phyloP scores from a whole-genome alignment of 2,888 invertebrate genomes.

The Meghimatium bilineatum region DNA sequence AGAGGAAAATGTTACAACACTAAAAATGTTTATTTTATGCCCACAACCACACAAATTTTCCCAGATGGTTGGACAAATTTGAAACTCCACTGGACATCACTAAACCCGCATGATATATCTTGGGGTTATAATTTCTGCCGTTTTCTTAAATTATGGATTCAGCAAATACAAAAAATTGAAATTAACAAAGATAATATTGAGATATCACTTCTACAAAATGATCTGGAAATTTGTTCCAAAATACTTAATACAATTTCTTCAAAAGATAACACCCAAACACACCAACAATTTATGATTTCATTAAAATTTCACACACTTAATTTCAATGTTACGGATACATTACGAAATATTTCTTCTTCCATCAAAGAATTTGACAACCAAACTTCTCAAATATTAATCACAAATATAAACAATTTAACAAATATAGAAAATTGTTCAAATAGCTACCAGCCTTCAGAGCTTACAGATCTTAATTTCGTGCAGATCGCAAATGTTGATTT shows the following conservation, averaged over 20 bases:
- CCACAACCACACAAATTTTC: slow-evolving; percentile 24
- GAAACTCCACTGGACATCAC: not conserved
- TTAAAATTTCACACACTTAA: not conserved
- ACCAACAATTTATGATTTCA: not conserved
- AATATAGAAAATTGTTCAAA: not conserved
- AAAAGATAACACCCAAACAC: not conserved
- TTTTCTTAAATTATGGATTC: too few relatives aligned
- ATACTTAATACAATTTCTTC: too few relatives aligned
- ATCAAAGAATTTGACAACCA: not conserved
- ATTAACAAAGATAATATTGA: not conserved
- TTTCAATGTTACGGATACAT: not conserved
- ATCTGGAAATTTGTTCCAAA: too few relatives aligned
- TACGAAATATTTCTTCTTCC: not conserved
- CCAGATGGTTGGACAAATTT: slow-evolving; percentile 10
- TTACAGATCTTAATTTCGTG: not conserved
- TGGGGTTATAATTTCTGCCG: not conserved
- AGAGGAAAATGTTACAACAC: slow-evolving; percentile 29
- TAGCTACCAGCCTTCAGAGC: not conserved
- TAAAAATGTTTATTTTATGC: not conserved
- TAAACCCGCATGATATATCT: not conserved
- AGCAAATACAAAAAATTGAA: not conserved
- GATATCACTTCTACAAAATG: too few relatives aligned
- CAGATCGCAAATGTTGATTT: not conserved
- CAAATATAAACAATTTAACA: not conserved
- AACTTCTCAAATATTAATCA: not conserved